phyloP scores from a whole-genome alignment of 2,888 invertebrate genomes.

The Plebejus melissa region DNA sequence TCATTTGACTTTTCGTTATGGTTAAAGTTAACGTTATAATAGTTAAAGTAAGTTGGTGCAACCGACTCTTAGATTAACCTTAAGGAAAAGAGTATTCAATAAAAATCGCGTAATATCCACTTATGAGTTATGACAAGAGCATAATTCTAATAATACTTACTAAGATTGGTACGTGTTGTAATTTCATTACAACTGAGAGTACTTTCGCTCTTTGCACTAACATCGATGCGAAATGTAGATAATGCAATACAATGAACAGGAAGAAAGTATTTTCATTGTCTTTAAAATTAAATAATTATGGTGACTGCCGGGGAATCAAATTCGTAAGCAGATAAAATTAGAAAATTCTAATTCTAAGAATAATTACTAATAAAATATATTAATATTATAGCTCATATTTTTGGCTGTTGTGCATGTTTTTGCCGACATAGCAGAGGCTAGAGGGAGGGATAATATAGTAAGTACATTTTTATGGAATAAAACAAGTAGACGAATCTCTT shows the following conservation, averaged over 20 bases:
- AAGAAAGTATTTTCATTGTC: background rate
- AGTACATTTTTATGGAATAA: too few relatives aligned
- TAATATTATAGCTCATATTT: too few relatives aligned
- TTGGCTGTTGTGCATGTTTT: too few relatives aligned
- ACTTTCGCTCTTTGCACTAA: slow-evolving; percentile 13
- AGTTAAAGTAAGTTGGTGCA: too few relatives aligned
- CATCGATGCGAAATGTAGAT: slow-evolving; percentile 6
- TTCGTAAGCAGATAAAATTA: background rate
- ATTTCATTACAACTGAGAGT: slow-evolving; percentile 16
- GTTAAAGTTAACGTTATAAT: too few relatives aligned
- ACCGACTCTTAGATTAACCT: too few relatives aligned
- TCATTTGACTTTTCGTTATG: too few relatives aligned
- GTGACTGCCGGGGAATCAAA: background rate
- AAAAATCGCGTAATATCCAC: background rate
- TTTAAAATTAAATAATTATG: background rate
- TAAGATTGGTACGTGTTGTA: slow-evolving; percentile 22
- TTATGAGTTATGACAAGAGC: slow-evolving; percentile 5
- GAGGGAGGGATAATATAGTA: too few relatives aligned
- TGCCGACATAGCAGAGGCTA: too few relatives aligned
- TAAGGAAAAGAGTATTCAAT: background rate
- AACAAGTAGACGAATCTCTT: too few relatives aligned
- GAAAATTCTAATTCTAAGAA: too few relatives aligned
- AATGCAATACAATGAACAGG: background rate
- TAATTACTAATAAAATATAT: too few relatives aligned
- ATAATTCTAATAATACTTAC: background rate